These are phyloP conservation scores for Anas bernieri DNA, from an alignment of 2,797 vertebrate species.

Conservation along the genomic window DNA sequence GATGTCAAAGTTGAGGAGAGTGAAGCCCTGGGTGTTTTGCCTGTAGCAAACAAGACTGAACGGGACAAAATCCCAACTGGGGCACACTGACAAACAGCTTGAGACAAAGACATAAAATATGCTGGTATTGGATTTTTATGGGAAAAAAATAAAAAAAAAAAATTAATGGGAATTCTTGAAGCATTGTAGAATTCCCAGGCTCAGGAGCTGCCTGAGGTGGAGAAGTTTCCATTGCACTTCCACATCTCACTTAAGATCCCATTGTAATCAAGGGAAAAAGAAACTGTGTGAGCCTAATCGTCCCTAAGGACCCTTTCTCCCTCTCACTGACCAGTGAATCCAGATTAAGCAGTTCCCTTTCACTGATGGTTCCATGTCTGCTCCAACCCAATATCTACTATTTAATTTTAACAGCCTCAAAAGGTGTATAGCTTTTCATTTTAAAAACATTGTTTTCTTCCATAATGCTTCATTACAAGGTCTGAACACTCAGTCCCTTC, in stretches of 20 bases:
- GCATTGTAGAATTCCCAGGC: background rate
- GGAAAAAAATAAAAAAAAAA: background rate
- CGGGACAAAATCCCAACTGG: background rate
- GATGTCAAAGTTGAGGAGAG: background rate
- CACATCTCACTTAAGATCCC: background rate
- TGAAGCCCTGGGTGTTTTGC: background rate
- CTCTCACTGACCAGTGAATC: background rate
- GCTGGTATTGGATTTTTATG: rapidly evolving
- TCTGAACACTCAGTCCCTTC: background rate
- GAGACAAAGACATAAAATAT: background rate
- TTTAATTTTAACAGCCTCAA: slow-evolving; percentile 9
- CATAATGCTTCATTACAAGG: background rate
- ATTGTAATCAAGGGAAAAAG: background rate
- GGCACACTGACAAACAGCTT: background rate
- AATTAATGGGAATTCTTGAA: background rate
- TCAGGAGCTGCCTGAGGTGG: background rate
- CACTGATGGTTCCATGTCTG: background rate
- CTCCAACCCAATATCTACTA: background rate
- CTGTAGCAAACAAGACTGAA: background rate
- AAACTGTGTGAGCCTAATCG: background rate
- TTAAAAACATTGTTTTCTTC: background rate
- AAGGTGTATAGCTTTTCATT: background rate
- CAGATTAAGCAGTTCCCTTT: background rate
- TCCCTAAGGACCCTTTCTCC: background rate
- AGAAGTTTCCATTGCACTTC: background rate